These are phyloP conservation scores for Pseudochaenichthys georgianus DNA, from an alignment of 2,797 vertebrate species.

Conservation along the genomic window DNA sequence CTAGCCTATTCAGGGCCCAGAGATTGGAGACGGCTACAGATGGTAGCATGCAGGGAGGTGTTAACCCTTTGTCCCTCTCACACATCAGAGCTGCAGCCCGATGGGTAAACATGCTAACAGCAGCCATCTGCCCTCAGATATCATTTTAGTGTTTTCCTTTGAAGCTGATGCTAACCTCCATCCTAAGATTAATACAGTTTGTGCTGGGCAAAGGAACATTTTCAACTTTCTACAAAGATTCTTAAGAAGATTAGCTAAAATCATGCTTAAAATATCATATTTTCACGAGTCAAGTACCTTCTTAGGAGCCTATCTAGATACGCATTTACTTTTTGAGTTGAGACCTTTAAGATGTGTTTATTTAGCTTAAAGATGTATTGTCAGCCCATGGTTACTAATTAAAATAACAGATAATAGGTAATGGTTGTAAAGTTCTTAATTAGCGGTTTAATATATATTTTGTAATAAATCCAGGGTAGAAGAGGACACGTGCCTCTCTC, in stretches of 20 bases:
- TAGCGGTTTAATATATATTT: slow-evolving; percentile 33
- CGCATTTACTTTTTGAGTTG: not conserved
- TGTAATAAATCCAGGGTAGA: slow-evolving; percentile 12
- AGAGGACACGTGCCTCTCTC: slow-evolving; percentile 28
- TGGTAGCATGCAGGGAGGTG: slow-evolving; percentile 67
- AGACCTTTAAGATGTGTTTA: not conserved
- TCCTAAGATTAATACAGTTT: not conserved
- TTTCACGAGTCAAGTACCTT: not conserved
- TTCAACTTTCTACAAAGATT: slow-evolving; percentile 1
- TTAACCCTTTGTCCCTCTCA: slow-evolving; percentile 73
- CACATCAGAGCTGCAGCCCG: slow-evolving; percentile 54
- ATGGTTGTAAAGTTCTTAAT: slow-evolving; percentile 10
- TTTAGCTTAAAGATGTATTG: slow-evolving; percentile 15
- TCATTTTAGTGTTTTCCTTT: slow-evolving; percentile 39
- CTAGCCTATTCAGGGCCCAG: slow-evolving; percentile 39
- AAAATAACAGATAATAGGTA: slow-evolving; percentile 19
- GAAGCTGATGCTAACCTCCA: slow-evolving; percentile 22
- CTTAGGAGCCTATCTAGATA: not conserved
- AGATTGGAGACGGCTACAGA: slow-evolving; percentile 63
- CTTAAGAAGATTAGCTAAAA: not conserved
- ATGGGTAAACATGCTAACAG: slow-evolving; percentile 59
- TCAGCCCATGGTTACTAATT: slow-evolving; percentile 5
- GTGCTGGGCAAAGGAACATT: not conserved
- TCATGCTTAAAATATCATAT: not conserved
- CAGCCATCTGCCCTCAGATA: slow-evolving; percentile 61